A percentile compares a stretch with the other conserved stretches of the same genome.
Conservation (phyloP, 2,113 vertebrate species). For the Zingel zingel region DNA sequence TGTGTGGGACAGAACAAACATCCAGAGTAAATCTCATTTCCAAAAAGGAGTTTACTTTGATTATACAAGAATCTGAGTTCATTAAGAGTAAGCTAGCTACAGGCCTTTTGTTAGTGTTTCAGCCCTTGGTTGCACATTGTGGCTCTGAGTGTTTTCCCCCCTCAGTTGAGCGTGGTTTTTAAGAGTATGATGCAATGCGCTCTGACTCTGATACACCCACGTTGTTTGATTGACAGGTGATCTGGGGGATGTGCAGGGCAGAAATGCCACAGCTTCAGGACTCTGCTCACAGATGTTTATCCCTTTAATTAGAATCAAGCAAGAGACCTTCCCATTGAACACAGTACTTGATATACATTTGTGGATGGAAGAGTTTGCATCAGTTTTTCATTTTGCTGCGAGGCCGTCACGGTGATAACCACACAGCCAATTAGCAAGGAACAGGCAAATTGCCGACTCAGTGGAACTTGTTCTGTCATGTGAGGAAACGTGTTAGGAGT, state of each 20-base stretch:
- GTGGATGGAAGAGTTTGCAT: background rate
- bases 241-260: background rate
- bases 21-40: background rate
- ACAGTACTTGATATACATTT: conserved; percentile 18
- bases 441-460: conserved; percentile 2
- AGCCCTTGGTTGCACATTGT: too few relatives aligned
- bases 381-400: background rate
- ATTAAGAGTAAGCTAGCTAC: too few relatives aligned
- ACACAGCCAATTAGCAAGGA: conserved; percentile 42
- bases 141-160: too few relatives aligned
- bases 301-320: conserved; percentile 21
- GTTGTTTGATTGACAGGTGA: background rate
- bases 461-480: conserved; percentile 16
- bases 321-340: background rate
- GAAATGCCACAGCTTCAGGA: conserved; percentile 9
- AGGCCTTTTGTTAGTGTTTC: background rate
- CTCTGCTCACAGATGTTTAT: conserved; percentile 8
- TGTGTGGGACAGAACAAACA: background rate
- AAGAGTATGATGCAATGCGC: too few relatives aligned
- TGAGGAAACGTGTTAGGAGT: conserved; percentile 21
- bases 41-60: background rate
- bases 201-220: too few relatives aligned
- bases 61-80: background rate
- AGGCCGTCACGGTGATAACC: conserved; percentile 4
- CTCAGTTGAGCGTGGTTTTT: too few relatives aligned